Base-by-base conservation (phyloP, 2,888 invertebrate species). In the Diarsia mendica region DNA sequence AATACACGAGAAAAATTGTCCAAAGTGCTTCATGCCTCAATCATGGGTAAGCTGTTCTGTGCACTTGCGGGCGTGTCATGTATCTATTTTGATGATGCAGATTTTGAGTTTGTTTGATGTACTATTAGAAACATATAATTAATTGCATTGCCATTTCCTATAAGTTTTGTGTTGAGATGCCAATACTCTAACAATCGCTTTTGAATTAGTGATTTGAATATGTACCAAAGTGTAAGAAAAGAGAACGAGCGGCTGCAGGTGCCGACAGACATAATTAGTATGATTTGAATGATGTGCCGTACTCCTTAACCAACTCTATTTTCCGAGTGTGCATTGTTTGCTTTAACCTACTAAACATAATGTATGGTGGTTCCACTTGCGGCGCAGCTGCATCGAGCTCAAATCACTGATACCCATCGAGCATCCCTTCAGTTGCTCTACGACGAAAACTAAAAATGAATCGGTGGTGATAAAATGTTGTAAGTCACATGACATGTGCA, bases 391-490 rank as follows among this genome's bases (percentile, higher is more conserved):
- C 97, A 97, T 98, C 97, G 97, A 97, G 95, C 97, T 97, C 96
- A 97, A 96, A 95, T 97, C 97, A 95, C 97, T 97, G 96, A 97
- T 98, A 95, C 98, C 98, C 94, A 97, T 97, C 96, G 97, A 98
- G 97, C 98, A 98, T 95, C 98, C 98, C 95, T 97, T 98, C 97
- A 97, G 98, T 97, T 98, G 98, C 97, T 97, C 98, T 96, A 97
- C 97, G 95, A 97, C 97, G 95, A 97, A 97, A 96, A 97, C 97
- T 96, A 97, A 97, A 96, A 98, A 98, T 97, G 97, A 97, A 93
- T 97, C 98, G 90, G 97, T 98, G 97, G 97, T 97, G 97, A 98
- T 98, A 97, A 97, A 97, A 94, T 98, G 98, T 97, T 98, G 98
- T 97, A 97, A 97, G 95, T 96, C 97, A 92, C 97, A 87, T 90